These are phyloP conservation scores for Malurus leucopterus DNA, from an alignment of 2,797 vertebrate species.

Conservation along the genomic window DNA sequence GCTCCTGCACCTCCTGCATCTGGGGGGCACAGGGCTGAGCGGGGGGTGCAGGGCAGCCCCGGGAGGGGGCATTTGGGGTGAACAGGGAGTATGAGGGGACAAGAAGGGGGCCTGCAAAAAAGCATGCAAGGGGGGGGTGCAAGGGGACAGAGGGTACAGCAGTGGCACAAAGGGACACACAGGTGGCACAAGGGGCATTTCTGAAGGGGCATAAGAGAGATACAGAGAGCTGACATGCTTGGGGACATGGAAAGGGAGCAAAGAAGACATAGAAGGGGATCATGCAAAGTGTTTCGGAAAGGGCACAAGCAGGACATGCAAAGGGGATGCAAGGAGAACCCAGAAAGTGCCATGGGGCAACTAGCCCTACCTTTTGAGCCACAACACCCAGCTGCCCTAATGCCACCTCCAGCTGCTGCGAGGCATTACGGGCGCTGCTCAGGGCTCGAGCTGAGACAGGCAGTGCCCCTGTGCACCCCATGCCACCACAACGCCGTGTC, in stretches of 20 bases:
- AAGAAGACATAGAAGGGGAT: not conserved
- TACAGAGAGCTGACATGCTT: not conserved
- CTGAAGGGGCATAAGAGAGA: not conserved
- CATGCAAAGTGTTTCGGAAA: not conserved
- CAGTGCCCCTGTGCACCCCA: slow-evolving; percentile 74
- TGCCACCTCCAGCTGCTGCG: slow-evolving; percentile 60
- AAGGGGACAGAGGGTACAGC: not conserved
- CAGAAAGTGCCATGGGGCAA: not conserved
- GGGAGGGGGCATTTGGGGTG: fast-evolving
- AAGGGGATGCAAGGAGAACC: not conserved
- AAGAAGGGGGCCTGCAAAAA: not conserved
- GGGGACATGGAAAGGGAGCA: not conserved
- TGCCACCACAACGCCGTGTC: slow-evolving; percentile 72
- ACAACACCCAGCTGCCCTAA: slow-evolving; percentile 69
- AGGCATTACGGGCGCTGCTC: slow-evolving; percentile 53
- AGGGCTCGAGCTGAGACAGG: slow-evolving; percentile 70
- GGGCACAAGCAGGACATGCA: not conserved
- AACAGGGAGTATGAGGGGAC: fast-evolving
- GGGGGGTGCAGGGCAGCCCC: not conserved
- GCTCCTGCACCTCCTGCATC: slow-evolving; percentile 78
- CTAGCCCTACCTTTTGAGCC: slow-evolving; percentile 73
- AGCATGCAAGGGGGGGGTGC: not conserved
- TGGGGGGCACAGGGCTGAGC: slow-evolving; percentile 10
- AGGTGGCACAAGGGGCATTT: not conserved
- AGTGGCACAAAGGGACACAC: not conserved